phyloP scores from a whole-genome alignment of 1,140 invertebrate genomes.

The Drosophila ogumai region DNA sequence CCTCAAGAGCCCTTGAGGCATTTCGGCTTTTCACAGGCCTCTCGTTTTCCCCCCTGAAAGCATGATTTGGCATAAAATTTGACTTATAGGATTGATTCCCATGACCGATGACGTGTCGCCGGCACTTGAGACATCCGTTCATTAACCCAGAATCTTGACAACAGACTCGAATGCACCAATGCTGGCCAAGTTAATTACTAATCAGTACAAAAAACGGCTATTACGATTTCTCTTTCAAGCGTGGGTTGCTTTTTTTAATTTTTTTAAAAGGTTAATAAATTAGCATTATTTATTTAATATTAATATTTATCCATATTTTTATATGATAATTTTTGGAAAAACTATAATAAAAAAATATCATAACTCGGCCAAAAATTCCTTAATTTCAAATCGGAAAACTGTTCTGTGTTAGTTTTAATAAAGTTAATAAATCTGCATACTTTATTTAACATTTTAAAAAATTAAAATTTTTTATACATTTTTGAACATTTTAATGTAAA shows the following conservation, averaged over 20 bases:
- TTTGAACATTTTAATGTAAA: no score
- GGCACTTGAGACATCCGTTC: slow-evolving; percentile 65
- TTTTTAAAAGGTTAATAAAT: no score
- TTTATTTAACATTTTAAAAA: no score
- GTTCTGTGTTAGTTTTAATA: no score
- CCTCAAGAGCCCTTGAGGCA: background rate
- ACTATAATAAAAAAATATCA: no score
- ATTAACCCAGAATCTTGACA: slow-evolving; percentile 62
- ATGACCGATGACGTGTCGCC: slow-evolving; percentile 32
- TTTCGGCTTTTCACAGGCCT: background rate
- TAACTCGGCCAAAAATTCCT: no score
- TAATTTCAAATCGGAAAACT: no score
- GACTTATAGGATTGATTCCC: slow-evolving; percentile 26
- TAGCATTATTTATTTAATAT: no score
- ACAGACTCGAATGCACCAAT: slow-evolving; percentile 23
- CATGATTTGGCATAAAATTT: slow-evolving; percentile 43
- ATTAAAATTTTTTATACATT: no score
- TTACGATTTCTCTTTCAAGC: slow-evolving; percentile 23
- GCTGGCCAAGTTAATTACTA: slow-evolving; percentile 47
- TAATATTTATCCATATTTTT: no score
- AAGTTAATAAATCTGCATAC: no score
- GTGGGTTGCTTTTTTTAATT: slow-evolving; percentile 1
- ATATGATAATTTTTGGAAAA: no score
- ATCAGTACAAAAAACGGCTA: slow-evolving; percentile 38
- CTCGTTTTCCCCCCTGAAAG: background rate